Conservation (phyloP, 1,140 invertebrate genomes). For the Paralvinella palmiformis region DNA sequence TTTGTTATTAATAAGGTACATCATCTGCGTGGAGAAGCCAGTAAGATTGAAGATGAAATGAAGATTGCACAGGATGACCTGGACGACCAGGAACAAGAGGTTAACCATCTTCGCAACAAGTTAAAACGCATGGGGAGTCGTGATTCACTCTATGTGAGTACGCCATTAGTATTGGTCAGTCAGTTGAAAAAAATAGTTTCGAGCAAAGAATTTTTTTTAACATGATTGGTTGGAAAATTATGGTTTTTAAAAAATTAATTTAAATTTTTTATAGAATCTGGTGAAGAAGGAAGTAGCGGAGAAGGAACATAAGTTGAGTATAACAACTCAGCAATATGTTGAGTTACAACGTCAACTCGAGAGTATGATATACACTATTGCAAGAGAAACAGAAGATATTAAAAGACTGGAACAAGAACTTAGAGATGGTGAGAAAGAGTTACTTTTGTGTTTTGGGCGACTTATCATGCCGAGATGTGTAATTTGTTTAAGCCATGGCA, state of each 20-base stretch:
- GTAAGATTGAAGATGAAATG: conserved; percentile 41
- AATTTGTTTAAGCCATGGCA: no score
- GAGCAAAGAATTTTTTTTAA: no score
- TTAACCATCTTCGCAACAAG: conserved; percentile 31
- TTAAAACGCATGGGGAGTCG: conserved; percentile 30
- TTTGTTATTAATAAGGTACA: no score
- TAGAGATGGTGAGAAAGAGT: conserved; percentile 29
- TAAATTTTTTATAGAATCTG: conserved; percentile 23
- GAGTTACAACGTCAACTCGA: conserved; percentile 38
- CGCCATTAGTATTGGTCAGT: no score
- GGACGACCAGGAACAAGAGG: conserved; percentile 27
- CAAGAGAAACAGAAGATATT: conserved; percentile 39
- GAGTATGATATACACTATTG: conserved; percentile 35
- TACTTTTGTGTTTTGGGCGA: no score
- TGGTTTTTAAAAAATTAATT: no score
- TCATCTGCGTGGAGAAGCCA: conserved; percentile 36
- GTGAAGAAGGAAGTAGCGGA: conserved; percentile 37
- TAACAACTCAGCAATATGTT: conserved; percentile 32
- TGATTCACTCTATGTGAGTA: conserved; percentile 36
- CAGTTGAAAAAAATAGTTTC: no score
- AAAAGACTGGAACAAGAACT: conserved; percentile 41
- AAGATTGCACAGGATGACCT: conserved; percentile 30
- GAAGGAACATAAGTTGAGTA: conserved; percentile 39
- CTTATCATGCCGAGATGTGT: no score
- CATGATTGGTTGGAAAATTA: no score